A percentile compares a stretch with the other conserved stretches of the same genome.
Evolutionary conservation across 1,140 invertebrate species (phyloP).

Genomic region (Rhagoletis pomonella): DNA sequence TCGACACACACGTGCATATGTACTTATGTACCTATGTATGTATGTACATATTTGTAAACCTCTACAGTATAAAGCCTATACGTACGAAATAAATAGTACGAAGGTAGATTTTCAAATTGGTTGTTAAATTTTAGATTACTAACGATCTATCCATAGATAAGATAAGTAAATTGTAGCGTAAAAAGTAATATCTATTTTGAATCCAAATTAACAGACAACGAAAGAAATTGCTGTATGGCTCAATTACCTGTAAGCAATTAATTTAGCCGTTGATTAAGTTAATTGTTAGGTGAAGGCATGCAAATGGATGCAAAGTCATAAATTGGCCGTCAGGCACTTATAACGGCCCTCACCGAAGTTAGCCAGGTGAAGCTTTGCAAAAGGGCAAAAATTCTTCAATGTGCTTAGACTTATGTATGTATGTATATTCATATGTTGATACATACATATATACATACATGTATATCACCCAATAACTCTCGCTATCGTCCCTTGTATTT

Average conservation of each 20-base stretch:
- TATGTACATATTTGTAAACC: neutral
- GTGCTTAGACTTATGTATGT: neutral
- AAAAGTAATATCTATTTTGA: neutral
- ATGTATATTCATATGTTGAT: neutral
- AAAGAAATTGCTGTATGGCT: neutral
- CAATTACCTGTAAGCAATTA: constrained; percentile 34
- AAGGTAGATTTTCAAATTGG: neutral
- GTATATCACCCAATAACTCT: neutral
- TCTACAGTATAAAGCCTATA: too few relatives aligned
- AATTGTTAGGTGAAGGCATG: constrained; percentile 34
- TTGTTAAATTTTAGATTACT: constrained; percentile 20
- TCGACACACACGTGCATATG: too few relatives aligned
- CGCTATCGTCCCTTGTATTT: neutral
- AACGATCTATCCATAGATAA: neutral
- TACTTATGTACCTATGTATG: neutral
- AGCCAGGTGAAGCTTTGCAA: neutral
- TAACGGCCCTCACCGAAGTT: too few relatives aligned
- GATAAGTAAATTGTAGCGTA: neutral
- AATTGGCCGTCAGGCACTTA: constrained; percentile 25
- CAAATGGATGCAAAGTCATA: constrained; percentile 32
- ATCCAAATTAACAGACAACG: neutral
- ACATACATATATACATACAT: too few relatives aligned
- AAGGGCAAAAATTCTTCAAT: neutral
- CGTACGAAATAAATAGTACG: too few relatives aligned
- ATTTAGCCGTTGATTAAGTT: constrained; percentile 43